phyloP scores from a whole-genome alignment of 2,797 vertebrate genomes.

The Eupleurogrammus muticus region DNA sequence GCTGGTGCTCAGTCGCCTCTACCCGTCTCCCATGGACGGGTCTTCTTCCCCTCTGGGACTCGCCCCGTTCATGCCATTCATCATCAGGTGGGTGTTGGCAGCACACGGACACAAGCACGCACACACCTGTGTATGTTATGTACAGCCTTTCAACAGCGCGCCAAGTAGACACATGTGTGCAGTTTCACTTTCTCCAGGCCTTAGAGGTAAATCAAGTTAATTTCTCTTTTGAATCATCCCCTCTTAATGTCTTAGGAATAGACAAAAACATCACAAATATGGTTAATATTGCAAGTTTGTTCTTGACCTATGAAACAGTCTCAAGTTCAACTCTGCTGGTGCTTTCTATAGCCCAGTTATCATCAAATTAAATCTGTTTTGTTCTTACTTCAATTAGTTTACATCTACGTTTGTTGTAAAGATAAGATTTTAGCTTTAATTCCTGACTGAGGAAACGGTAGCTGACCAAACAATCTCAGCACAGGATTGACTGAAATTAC shows the following conservation, averaged over 20 bases:
- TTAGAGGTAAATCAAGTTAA: background rate
- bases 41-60: conserved; percentile 89
- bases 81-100: conserved; percentile 87
- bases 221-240: background rate
- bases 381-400: too few species aligned
- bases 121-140: background rate
- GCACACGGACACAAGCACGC: background rate
- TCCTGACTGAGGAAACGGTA: too few species aligned
- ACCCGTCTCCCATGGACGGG: conserved; percentile 97
- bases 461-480: too few species aligned
- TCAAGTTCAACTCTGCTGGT: too few species aligned
- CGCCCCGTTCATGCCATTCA: conserved; percentile 91
- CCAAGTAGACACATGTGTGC: background rate
- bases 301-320: background rate
- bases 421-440: too few species aligned
- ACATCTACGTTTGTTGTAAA: too few species aligned
- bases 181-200: background rate
- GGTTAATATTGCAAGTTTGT: background rate
- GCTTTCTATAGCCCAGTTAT: too few species aligned
- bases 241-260: background rate
- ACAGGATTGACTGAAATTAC: too few species aligned
- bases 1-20: conserved; percentile 92
- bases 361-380: too few species aligned
- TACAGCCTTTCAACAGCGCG: background rate
- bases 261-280: background rate